Evolutionary conservation across 2,113 vertebrate genomes (phyloP).

Genomic region (Pagrus major): DNA sequence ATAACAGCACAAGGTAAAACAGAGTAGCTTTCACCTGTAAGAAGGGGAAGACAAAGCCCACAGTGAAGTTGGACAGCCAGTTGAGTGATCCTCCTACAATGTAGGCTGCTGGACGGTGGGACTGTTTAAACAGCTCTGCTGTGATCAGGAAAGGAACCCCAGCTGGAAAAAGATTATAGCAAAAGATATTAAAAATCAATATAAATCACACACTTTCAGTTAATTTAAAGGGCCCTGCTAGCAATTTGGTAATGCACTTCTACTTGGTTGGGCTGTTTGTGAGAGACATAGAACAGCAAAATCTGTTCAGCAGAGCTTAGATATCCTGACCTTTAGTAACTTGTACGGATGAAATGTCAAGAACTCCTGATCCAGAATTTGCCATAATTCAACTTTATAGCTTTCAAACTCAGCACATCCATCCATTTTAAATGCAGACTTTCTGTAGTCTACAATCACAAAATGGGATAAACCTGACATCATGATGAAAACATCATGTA

Average conservation of each 20-base stretch:
- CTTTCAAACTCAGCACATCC: not conserved
- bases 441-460: too few species aligned
- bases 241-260: not conserved
- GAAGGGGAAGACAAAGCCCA: slow-evolving; percentile 93
- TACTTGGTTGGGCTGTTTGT: not conserved
- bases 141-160: slow-evolving; percentile 92
- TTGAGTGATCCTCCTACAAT: slow-evolving; percentile 91
- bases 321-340: not conserved
- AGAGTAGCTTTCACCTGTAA: slow-evolving; percentile 85
- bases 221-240: not conserved
- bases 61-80: slow-evolving; percentile 94
- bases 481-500: too few species aligned
- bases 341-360: not conserved
- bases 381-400: not conserved
- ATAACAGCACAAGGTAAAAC: not conserved
- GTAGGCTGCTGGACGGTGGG: slow-evolving; percentile 90
- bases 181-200: not conserved
- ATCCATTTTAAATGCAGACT: too few species aligned
- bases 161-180: slow-evolving; percentile 69
- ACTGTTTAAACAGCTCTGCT: slow-evolving; percentile 92
- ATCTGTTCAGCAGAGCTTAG: not conserved
- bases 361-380: not conserved
- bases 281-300: not conserved
- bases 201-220: not conserved
- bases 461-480: not conserved